Evolutionary conservation across 2,113 vertebrate genomes (phyloP), one percentile per base, ranked within the genome.

Genomic region (Balaeniceps rex): DNA sequence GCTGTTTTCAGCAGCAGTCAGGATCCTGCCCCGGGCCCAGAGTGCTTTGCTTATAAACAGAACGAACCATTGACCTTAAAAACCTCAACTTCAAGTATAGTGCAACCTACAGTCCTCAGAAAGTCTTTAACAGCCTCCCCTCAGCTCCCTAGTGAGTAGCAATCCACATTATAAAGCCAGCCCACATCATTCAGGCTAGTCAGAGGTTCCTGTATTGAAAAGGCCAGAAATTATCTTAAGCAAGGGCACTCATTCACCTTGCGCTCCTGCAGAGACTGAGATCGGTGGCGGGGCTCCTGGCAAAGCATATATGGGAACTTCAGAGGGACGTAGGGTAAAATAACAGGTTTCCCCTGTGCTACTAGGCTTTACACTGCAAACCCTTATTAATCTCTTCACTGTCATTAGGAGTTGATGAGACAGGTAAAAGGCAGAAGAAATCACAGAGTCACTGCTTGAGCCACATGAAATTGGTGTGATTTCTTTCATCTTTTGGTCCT

Each of bases 101-200:
- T 89, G 83, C 85, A 96, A 58, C 49, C 65, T 96, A 61, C 86
- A 97, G 93, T 88, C 77, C 92, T 97, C 90, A 92, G 85, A 94
- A 96, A 95, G 84, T 70, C 93, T 94, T 94, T 90, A 93, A 87
- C 75, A 89, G 77, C 61, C 90, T 96, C 79, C 78, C 77, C 87
- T 95, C 90, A 87, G 83, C 65, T 92, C 97, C 89, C 95, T 61
- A 49, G 91, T 57, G 94, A 82, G 71, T 14, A 78, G 96, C 96
- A 92, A 90, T 87, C 91, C 70, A 17, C 0, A 0, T 84, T 83
- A 57, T 29, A 86, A 82, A 95, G 74, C 81, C 81, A 89, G 77
- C 87, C 93, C 89, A 94, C 89, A 94, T 93, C 60, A 74, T 86
- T 96, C 14, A 8, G 68, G 78, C 24, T 2, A 80, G 87, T 88